Evolutionary conservation across 30 jellyfish, hydroid and myxozoan genomes (phyloP).

Genomic region (Nemopilema nomurai): DNA sequence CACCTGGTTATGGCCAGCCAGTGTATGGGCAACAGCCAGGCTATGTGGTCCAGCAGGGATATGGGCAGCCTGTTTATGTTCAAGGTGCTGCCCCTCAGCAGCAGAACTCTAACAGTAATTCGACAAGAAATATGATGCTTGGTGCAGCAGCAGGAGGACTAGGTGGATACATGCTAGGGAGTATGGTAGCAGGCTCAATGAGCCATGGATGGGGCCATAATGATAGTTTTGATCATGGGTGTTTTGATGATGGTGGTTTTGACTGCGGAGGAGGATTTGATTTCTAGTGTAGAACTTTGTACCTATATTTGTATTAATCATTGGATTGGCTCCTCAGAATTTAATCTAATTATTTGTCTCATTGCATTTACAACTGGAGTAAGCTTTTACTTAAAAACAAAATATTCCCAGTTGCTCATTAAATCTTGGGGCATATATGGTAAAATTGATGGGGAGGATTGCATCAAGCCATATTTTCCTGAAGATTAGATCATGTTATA

Average conservation of each 20-base stretch:
- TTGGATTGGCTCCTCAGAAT: too few species aligned
- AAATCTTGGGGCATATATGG: too few species aligned
- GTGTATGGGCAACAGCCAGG: conserved; percentile 70
- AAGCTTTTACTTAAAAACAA: too few species aligned
- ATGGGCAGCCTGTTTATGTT: conserved; percentile 80
- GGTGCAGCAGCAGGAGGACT: conserved; percentile 97
- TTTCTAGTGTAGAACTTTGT: not conserved
- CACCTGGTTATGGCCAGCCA: conserved; percentile 78
- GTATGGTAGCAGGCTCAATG: conserved; percentile 66
- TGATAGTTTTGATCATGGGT: conserved; percentile 75
- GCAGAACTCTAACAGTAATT: conserved; percentile 73
- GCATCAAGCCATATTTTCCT: too few species aligned
- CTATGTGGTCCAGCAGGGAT: conserved; percentile 75
- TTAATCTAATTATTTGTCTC: too few species aligned
- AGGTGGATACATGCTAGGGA: conserved; percentile 90
- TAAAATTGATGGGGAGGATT: too few species aligned
- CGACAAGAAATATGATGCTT: conserved; percentile 83
- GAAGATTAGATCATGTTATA: too few species aligned
- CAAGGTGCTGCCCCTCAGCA: conserved; percentile 83
- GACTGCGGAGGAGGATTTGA: conserved; percentile 58
- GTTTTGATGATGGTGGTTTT: conserved; percentile 56
- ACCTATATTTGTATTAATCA: not conserved
- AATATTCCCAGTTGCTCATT: too few species aligned
- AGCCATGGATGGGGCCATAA: conserved; percentile 75
- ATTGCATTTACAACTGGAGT: too few species aligned